Base-by-base conservation (phyloP, 2,888 invertebrate genomes). In the Lydus trimaculatus region DNA sequence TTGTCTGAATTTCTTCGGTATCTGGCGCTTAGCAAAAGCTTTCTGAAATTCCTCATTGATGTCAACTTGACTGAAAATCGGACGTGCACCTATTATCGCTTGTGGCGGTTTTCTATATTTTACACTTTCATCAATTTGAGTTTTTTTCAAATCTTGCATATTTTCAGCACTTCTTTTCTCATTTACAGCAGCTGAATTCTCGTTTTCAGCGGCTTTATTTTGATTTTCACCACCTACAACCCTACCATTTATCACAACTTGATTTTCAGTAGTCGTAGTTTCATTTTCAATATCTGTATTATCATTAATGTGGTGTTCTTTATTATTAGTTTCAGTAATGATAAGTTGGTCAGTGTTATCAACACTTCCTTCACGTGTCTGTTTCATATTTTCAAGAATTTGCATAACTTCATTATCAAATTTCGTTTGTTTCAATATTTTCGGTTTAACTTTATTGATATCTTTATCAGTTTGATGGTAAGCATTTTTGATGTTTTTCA, bases 1-100 rank as follows among this genome's bases (percentile, higher is more conserved):
- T 81, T 80, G 2, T 78, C 77, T 72, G 78, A 77, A 43, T 78
- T 73, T 8, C 9, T 20, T 48, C 3, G 81, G 80, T 66, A 82
- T 81, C 72, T 81, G 78, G 70, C 82, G 78, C 0, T 81, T 79
- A 20, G 80, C 77, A 11, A 85, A 69, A 11, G 84, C 84, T 76
- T 84, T 85, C 74, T 83, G 83, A 69, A 85, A 83, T 76, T 85
- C 86, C 7, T 78, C 77, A 73, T 85, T 85, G 52, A 85, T 83
- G 67, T 85, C 82, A 9, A 83, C 68, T 71, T 83, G 83, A 0
- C 85, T 84, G 71, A 85, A 85, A 31, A 85, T 72, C 7, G 85
- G 85, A 58, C 84, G 76, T 0, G 85, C 85, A 4, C 85, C 85
- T 28, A 83, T 83, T 0, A 85, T 80, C 4, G 83, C 79, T 72